phyloP scores from a whole-genome alignment of 2,797 vertebrate species.

The Steatocranus sp. region DNA sequence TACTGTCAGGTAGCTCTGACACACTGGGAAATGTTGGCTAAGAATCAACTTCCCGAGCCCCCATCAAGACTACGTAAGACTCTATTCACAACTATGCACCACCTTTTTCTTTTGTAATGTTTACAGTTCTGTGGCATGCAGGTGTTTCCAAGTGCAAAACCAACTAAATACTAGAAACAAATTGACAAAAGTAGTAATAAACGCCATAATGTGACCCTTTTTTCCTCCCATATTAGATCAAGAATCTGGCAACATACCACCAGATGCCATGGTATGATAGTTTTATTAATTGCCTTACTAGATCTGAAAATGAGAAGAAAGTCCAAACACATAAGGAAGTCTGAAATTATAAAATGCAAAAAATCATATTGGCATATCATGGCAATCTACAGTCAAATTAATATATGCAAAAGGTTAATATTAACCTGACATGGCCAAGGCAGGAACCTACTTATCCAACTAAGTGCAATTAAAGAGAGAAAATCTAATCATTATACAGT shows the following conservation, averaged over 20 bases:
- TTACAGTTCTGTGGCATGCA: neutral
- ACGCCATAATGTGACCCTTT: neutral
- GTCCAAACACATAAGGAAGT: neutral
- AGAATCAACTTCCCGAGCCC: neutral
- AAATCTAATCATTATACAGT: slow-evolving; percentile 16
- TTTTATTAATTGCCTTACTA: neutral
- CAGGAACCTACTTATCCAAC: slow-evolving; percentile 17
- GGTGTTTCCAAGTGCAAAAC: slow-evolving; percentile 2
- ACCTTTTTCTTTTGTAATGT: neutral
- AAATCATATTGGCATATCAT: neutral
- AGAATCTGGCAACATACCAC: neutral
- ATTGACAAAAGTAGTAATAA: neutral
- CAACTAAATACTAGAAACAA: neutral
- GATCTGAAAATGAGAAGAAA: neutral
- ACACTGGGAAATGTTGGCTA: neutral
- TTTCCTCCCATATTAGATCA: neutral
- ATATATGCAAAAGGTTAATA: neutral
- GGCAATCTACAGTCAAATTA: neutral
- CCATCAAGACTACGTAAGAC: neutral
- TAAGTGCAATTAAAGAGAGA: slow-evolving; percentile 1
- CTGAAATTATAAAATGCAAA: neutral
- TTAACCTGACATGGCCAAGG: slow-evolving; percentile 19
- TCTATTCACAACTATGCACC: neutral
- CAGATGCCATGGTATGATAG: neutral
- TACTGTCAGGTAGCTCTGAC: slow-evolving; percentile 11